phyloP scores from a whole-genome alignment of 2,113 vertebrate genomes.

The Pseudopodoces humilis region DNA sequence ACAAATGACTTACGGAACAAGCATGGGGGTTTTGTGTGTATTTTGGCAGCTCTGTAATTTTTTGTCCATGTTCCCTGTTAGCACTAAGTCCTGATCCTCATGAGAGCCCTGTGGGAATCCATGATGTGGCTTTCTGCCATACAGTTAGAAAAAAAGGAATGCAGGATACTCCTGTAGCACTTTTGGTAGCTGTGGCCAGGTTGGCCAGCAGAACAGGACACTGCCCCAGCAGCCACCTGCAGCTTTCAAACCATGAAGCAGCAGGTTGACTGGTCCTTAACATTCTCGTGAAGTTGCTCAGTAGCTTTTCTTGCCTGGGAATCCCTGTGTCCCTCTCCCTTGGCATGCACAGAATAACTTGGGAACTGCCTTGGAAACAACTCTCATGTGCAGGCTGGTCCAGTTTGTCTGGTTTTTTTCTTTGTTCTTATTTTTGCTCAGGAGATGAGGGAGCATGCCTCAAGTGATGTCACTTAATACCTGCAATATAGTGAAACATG shows the following conservation, averaged over 20 bases:
- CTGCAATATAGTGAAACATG: not conserved
- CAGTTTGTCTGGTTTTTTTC: not conserved
- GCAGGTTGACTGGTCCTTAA: not conserved
- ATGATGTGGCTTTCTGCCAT: not conserved
- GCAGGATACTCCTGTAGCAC: not conserved
- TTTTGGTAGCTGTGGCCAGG: not conserved
- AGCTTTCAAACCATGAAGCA: not conserved
- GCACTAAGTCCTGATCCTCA: not conserved
- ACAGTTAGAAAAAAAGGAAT: not conserved
- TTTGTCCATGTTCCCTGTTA: not conserved
- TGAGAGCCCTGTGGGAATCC: not conserved
- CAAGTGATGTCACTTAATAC: not conserved
- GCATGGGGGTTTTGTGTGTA: rapidly evolving
- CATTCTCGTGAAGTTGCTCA: not conserved
- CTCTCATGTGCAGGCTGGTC: not conserved
- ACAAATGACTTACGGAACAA: not conserved
- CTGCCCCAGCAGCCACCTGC: not conserved
- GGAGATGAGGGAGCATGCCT: not conserved
- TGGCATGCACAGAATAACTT: not conserved
- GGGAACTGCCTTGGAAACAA: not conserved
- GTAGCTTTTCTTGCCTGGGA: not conserved
- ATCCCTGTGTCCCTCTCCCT: not conserved
- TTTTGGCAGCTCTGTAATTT: not conserved
- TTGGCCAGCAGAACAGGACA: not conserved
- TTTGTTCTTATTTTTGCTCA: not conserved